Percentiles rank a stretch among this genome's conserved stretches.
Evolutionary conservation across 2,113 vertebrate genomes (phyloP).

Genomic region (Anseranas semipalmata): DNA sequence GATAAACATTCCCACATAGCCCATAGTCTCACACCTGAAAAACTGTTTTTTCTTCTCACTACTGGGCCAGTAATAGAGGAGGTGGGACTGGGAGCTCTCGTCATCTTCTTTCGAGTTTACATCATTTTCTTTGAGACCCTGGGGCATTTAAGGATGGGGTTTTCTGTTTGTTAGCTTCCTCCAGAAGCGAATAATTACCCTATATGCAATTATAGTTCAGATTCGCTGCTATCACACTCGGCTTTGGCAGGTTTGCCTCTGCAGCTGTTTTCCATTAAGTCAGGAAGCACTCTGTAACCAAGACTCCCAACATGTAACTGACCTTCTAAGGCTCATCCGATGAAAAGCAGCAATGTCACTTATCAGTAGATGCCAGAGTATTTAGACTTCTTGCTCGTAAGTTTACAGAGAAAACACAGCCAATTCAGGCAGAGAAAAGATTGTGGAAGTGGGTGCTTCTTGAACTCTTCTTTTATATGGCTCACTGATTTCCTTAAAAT

Average conservation of each 20-base stretch:
- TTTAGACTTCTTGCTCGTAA: neutral
- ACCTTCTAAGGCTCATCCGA: constrained; percentile 27
- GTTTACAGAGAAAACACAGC: neutral
- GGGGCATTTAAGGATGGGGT: neutral
- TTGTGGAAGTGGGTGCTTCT: neutral
- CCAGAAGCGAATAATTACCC: constrained; percentile 5
- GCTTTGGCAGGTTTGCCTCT: constrained; percentile 36
- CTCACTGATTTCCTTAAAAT: neutral
- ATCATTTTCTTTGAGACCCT: neutral
- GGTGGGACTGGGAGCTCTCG: neutral
- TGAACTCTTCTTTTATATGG: neutral
- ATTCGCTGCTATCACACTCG: neutral
- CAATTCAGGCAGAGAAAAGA: neutral
- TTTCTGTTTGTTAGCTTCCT: constrained; percentile 21
- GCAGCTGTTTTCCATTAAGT: constrained; percentile 59
- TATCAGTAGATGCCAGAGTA: neutral
- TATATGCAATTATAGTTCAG: neutral
- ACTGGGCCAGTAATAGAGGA: neutral
- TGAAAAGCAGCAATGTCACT: neutral
- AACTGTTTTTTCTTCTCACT: neutral
- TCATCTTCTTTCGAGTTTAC: neutral
- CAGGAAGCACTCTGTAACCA: neutral
- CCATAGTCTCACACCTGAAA: neutral
- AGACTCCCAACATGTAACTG: neutral
- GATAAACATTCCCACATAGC: neutral